These are phyloP conservation scores for Paracentrotus lividus DNA, from an alignment of 53 echinoderm and acorn worm species.

Conservation along the genomic window DNA sequence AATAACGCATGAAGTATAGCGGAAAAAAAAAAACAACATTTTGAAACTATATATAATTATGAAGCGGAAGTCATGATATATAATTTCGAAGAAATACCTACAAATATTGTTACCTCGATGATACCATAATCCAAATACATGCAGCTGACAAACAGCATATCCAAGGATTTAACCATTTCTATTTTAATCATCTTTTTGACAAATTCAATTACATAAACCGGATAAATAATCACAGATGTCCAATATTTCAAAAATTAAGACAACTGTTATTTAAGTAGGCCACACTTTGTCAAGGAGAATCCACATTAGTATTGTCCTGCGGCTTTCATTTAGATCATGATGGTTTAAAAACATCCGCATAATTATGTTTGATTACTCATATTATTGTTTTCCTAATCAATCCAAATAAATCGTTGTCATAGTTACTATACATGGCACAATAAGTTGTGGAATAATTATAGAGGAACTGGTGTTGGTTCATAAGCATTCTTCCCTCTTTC, in stretches of 20 bases:
- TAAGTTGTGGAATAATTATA: not conserved
- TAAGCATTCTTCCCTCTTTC: not conserved
- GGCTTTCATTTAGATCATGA: not conserved
- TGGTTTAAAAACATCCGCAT: not conserved
- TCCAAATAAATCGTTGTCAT: no score
- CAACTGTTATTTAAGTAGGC: not conserved
- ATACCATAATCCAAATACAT: not conserved
- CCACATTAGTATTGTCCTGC: not conserved
- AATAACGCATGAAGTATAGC: no score
- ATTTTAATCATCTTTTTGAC: slow-evolving; percentile 5
- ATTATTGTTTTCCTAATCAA: no score
- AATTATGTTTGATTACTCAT: not conserved
- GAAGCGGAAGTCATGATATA: not conserved
- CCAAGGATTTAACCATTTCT: slow-evolving; percentile 7
- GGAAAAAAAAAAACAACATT: no score
- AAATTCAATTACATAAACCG: slow-evolving; percentile 15
- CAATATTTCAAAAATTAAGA: not conserved
- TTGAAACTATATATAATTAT: no score
- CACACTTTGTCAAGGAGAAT: not conserved
- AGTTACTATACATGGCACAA: no score
- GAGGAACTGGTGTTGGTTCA: not conserved
- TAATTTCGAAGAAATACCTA: not conserved
- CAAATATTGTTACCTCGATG: not conserved
- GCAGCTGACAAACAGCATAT: slow-evolving; percentile 33
- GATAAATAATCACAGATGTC: slow-evolving; percentile 1